Percentiles rank a stretch among this genome's conserved stretches.
Conservation (phyloP, 2,797 vertebrate genomes). For the Ctenopoma multispine region DNA sequence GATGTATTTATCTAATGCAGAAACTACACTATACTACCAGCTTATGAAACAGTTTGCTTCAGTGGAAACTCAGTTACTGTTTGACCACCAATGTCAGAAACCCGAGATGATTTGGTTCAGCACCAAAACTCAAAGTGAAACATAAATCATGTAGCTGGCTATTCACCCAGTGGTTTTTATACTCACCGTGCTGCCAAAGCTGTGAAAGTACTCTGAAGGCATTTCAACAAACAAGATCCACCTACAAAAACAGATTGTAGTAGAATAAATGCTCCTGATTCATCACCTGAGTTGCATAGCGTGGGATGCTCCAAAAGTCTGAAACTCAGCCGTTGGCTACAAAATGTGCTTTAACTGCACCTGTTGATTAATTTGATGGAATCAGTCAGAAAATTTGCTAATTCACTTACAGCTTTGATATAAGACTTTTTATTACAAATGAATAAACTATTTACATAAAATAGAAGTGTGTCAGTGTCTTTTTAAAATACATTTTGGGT, state of each 20-base stretch:
- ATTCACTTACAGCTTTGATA: not conserved
- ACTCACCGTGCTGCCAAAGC: slow-evolving; percentile 1
- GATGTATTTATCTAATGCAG: slow-evolving; percentile 16
- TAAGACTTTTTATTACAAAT: not conserved
- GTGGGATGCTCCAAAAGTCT: slow-evolving; percentile 12
- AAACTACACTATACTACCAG: not conserved
- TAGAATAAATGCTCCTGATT: slow-evolving; percentile 34
- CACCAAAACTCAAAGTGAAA: slow-evolving; percentile 6
- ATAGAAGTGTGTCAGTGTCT: not conserved
- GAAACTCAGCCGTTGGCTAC: slow-evolving; percentile 1
- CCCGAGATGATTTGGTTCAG: slow-evolving; percentile 6
- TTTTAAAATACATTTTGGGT: not conserved
- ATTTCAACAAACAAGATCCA: slow-evolving; percentile 24
- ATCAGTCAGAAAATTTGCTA: not conserved
- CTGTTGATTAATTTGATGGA: slow-evolving; percentile 14
- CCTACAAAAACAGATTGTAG: slow-evolving; percentile 30
- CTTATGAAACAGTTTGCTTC: not conserved
- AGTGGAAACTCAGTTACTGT: slow-evolving; percentile 1
- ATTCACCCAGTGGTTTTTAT: slow-evolving; percentile 46
- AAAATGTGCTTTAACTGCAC: slow-evolving; percentile 16
- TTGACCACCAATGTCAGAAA: slow-evolving; percentile 2
- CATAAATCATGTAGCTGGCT: slow-evolving; percentile 36
- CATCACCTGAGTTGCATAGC: slow-evolving; percentile 17
- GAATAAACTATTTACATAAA: not conserved
- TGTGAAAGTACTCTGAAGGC: slow-evolving; percentile 12